A percentile compares a stretch with the other conserved stretches of the same genome.
Evolutionary conservation across 2,888 invertebrate species (phyloP).

Genomic region (Patella depressa): DNA sequence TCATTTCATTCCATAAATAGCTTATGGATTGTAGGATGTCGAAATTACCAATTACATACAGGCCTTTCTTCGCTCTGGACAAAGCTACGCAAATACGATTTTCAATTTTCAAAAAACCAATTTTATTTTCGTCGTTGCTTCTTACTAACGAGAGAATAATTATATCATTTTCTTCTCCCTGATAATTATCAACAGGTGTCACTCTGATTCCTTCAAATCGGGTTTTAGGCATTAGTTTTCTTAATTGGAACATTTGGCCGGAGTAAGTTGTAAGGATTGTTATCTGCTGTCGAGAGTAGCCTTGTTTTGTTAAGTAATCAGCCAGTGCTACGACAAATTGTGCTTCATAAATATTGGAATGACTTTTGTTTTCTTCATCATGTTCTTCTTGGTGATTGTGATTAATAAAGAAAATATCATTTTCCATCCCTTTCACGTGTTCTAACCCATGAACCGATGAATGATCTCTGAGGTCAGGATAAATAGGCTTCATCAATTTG

Average conservation of each 20-base stretch:
- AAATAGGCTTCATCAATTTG: constrained; percentile 50
- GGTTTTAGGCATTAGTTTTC: constrained; percentile 46
- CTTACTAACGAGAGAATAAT: constrained; percentile 64
- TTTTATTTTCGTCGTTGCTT: constrained; percentile 53
- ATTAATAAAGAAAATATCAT: constrained; percentile 60
- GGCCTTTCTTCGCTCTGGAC: constrained; percentile 64
- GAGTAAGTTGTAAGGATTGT: constrained; percentile 65
- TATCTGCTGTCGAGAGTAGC: constrained; percentile 56
- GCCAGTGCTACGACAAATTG: constrained; percentile 53
- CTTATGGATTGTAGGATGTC: constrained; percentile 65
- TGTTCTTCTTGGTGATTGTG: constrained; percentile 51
- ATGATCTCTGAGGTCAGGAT: constrained; percentile 50
- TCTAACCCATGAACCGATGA: constrained; percentile 47
- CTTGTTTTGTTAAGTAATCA: constrained; percentile 59
- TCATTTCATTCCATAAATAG: constrained; percentile 54
- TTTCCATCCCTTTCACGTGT: constrained; percentile 50
- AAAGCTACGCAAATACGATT: constrained; percentile 68
- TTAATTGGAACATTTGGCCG: constrained; percentile 58
- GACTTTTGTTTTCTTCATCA: constrained; percentile 47
- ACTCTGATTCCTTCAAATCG: constrained; percentile 41
- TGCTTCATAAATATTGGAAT: constrained; percentile 61
- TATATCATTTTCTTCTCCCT: constrained; percentile 70
- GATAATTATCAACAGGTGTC: constrained; percentile 63
- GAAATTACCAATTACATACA: constrained; percentile 52
- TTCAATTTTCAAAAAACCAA: constrained; percentile 62